Evolutionary conservation across 2,888 invertebrate species (phyloP).

Genomic region (Drosophila greeni): DNA sequence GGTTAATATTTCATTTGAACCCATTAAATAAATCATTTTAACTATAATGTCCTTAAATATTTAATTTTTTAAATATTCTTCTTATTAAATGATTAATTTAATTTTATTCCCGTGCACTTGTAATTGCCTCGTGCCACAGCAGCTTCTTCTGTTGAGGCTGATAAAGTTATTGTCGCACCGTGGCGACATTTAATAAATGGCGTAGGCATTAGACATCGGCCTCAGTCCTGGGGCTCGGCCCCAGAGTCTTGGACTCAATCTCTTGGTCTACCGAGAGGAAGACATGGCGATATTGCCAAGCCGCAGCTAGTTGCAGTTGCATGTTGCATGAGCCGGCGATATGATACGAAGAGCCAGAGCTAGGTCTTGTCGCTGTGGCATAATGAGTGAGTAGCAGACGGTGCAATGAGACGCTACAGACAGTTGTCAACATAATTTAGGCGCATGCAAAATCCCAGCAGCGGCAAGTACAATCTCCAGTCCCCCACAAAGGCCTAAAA

Average conservation of each 20-base stretch:
- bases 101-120: conserved; percentile 8
- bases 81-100: no score
- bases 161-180: conserved; percentile 77
- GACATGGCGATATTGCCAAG: conserved; percentile 30
- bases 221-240: conserved; percentile 34
- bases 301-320: conserved; percentile 48
- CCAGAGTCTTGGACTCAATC: conserved; percentile 10
- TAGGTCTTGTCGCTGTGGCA: conserved; percentile 50
- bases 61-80: neutral
- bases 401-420: conserved; percentile 71
- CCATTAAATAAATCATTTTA: neutral
- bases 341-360: conserved; percentile 64
- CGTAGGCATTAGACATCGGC: conserved; percentile 69
- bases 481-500: conserved; percentile 2
- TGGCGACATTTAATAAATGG: conserved; percentile 76
- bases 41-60: rapidly evolving
- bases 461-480: conserved; percentile 37
- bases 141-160: conserved; percentile 55
- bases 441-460: conserved; percentile 70
- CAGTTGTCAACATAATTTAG: conserved; percentile 76
- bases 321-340: conserved; percentile 67
- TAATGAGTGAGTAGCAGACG: conserved; percentile 74
- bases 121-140: conserved; percentile 39
- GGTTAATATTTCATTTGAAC: no score
- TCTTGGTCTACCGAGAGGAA: conserved; percentile 26